A percentile compares a stretch with the other conserved stretches of the same genome.
These are phyloP conservation scores for Peribatodes rhomboidaria DNA, from an alignment of 2,888 invertebrate genomes.

Conservation along the genomic window DNA sequence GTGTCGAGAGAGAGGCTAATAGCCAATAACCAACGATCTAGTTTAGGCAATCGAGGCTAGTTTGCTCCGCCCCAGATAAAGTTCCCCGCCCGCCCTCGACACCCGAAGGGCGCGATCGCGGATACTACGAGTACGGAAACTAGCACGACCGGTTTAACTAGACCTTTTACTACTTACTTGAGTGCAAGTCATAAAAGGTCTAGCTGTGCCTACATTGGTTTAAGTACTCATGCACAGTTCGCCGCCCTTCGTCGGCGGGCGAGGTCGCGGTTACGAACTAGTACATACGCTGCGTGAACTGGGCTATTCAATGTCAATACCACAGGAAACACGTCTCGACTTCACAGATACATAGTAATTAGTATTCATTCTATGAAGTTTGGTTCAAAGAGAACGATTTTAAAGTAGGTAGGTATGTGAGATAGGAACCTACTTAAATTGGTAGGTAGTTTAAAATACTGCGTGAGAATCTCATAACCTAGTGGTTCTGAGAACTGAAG, in stretches of 20 bases:
- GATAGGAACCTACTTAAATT: too few relatives aligned
- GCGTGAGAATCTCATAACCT: too few relatives aligned
- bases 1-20: neutral
- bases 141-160: constrained; percentile 1
- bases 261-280: constrained; percentile 26
- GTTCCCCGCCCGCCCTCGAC: constrained; percentile 39
- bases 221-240: constrained; percentile 15
- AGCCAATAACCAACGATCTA: constrained; percentile 9
- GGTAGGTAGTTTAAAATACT: too few relatives aligned
- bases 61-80: constrained; percentile 34
- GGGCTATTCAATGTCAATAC: constrained; percentile 2
- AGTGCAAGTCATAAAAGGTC: neutral
- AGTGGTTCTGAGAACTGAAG: too few relatives aligned
- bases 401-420: too few relatives aligned
- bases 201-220: neutral
- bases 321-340: neutral
- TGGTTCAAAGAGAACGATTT: too few relatives aligned
- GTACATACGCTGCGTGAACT: neutral
- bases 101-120: constrained; percentile 40
- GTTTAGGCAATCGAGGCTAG: neutral
- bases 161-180: neutral
- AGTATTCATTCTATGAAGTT: too few relatives aligned
- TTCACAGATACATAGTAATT: neutral
- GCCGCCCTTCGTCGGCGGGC: constrained; percentile 24
- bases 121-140: neutral